phyloP scores from a whole-genome alignment of 1,140 invertebrate genomes.

The Teleopsis dalmanni region DNA sequence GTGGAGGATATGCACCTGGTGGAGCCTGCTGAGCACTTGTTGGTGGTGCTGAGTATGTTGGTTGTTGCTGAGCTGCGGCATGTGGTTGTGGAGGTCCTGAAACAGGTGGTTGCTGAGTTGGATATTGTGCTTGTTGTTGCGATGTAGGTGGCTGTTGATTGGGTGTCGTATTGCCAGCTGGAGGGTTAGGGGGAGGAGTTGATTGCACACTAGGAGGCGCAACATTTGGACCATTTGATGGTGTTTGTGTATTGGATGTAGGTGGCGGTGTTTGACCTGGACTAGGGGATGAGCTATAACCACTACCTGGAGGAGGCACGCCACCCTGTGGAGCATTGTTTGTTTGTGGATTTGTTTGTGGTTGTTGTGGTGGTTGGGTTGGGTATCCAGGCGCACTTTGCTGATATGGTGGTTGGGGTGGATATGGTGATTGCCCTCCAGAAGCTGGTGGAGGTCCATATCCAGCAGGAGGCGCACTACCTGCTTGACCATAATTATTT shows the following conservation, averaged over 20 bases:
- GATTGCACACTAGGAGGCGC: slow-evolving; percentile 24
- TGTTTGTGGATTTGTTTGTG: slow-evolving; percentile 16
- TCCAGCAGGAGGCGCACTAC: slow-evolving; percentile 15
- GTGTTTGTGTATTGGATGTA: slow-evolving; percentile 16
- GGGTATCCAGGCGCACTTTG: slow-evolving; percentile 20
- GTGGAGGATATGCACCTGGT: slow-evolving; percentile 17
- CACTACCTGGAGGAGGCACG: slow-evolving; percentile 21
- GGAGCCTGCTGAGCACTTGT: slow-evolving; percentile 19
- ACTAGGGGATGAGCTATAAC: slow-evolving; percentile 36
- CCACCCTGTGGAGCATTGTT: slow-evolving; percentile 10
- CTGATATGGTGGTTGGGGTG: slow-evolving; percentile 21
- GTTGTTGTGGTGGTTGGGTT: slow-evolving; percentile 20
- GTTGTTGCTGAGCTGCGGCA: slow-evolving; percentile 15
- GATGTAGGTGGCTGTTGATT: slow-evolving; percentile 16
- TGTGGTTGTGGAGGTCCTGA: slow-evolving; percentile 13
- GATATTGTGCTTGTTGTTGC: slow-evolving; percentile 24
- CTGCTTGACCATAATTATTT: slow-evolving; percentile 19
- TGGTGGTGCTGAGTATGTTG: slow-evolving; percentile 36
- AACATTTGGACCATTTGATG: slow-evolving; percentile 34
- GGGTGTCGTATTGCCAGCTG: slow-evolving; percentile 4
- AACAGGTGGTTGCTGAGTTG: slow-evolving; percentile 22
- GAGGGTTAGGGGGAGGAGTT: slow-evolving; percentile 27
- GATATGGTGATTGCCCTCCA: slow-evolving; percentile 31
- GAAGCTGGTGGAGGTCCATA: slow-evolving; percentile 25
- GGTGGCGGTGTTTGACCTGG: slow-evolving; percentile 38